phyloP scores from a whole-genome alignment of 35 echinoderm and acorn worm species.

The Chiridota heheva region DNA sequence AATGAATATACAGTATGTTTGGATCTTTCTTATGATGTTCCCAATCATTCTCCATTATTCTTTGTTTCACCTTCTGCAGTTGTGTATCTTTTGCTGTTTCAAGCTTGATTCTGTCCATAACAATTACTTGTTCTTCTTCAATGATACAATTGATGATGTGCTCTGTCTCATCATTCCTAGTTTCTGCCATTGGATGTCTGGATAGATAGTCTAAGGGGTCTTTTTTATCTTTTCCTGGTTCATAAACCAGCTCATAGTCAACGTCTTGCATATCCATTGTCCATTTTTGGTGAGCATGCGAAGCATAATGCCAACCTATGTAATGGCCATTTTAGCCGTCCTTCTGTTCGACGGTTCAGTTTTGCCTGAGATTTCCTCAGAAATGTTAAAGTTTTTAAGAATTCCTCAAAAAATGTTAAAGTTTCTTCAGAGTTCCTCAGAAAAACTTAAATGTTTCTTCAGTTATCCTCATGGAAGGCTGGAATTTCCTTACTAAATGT shows the following conservation, averaged over 20 bases:
- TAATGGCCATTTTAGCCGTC: too few species aligned
- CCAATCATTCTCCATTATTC: conserved; percentile 38
- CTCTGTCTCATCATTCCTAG: conserved; percentile 49
- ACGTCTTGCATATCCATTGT: conserved; percentile 87
- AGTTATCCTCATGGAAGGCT: too few species aligned
- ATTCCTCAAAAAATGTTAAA: too few species aligned
- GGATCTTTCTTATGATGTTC: conserved; percentile 53
- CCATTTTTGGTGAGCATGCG: too few species aligned
- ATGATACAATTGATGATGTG: conserved; percentile 40
- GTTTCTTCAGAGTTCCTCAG: too few species aligned
- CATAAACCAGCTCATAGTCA: conserved; percentile 66
- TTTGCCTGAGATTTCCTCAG: too few species aligned
- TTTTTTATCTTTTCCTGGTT: conserved; percentile 69
- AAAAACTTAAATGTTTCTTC: too few species aligned
- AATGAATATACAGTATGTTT: conserved; percentile 53
- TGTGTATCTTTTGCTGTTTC: conserved; percentile 42
- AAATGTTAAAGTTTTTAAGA: too few species aligned
- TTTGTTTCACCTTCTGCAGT: conserved; percentile 40
- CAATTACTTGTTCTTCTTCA: conserved; percentile 44
- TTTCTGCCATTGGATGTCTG: conserved; percentile 60
- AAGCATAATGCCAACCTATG: too few species aligned
- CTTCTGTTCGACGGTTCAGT: too few species aligned
- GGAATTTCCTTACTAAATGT: too few species aligned
- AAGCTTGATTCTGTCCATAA: conserved; percentile 31
- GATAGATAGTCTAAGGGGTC: conserved; percentile 61